Base-by-base conservation (phyloP, 2,113 vertebrate genomes). In the Nyctereutes procyonoides region DNA sequence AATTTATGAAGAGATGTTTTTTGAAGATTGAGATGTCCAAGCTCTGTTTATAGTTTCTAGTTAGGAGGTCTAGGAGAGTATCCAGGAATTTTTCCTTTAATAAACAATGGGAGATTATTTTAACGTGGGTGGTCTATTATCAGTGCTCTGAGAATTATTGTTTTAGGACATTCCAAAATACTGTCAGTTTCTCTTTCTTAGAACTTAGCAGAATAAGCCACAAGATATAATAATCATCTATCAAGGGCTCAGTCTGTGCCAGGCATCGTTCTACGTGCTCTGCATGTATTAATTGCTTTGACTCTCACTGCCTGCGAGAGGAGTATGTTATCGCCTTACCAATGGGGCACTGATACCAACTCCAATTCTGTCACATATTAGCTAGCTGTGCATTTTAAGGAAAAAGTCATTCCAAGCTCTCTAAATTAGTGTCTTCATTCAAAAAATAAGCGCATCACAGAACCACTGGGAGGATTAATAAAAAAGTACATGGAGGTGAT, bases 11-110 rank as follows among this genome's bases (percentile, higher is more conserved):
- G 11, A 8, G 9, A 80, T 4, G 10, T 80, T 63, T 58, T n/a
- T 53, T 88, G 43, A 88, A 87, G 91, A 88, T 65, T 73, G 53
- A 67, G 20, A 62, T 88, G 43, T 96, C 53, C 63, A 83, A 43
- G 9, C 1, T 77, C 16, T 5, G 10, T 38, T 55, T 77, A 38
- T 14, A 76, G 35, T 51, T 84, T 58, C 48, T 73, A 24, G 51
- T 93, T 88, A 81, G 48, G 12, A 97, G 17, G 28, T 85, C 20
- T 76, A 88, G 7, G 63, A 79, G n/a, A 58, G 2, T 8, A 12
- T 32, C n/a, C 7, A 69, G 4, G 30, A 76, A 67, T 88, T 88
- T 93, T 85, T 63, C 43, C 92, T 93, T 76, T 86, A 82, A 55
- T 94, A 79, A 94, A 4, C 17, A 92, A 4, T 1, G 43, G 43